Evolutionary conservation across 1,140 invertebrate species (phyloP), one percentile per base, ranked within the genome.

Genomic region (Psilanteris sp.): DNA sequence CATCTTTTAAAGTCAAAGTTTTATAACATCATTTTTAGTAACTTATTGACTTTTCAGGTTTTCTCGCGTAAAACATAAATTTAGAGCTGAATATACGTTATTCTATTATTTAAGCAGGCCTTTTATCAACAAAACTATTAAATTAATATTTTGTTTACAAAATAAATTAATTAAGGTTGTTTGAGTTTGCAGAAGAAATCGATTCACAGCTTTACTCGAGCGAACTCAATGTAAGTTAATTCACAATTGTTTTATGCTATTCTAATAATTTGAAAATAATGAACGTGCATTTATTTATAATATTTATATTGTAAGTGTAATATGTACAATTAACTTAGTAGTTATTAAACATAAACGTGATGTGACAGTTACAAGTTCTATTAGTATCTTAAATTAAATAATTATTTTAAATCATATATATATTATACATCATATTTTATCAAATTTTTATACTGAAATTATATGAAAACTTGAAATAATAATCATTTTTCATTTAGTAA

Each of bases 171-270:
- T 2, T 18, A 31, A 54, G 74, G 34, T 22, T 62, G 68, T 73
- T 20, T 67, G 80, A 84, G 82, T 79, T 81, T 80, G 81, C 81
- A 83, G 83, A 84, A 84, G 81, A 84, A 84, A 82, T 82, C 70
- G 81, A 82, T 62, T 80, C 77, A 79, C 74, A 61, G 50, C 76
- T 78, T 66, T 71, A 61, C 67, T 61, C 44, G 20, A 39, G 46
- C 62, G 66, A 77, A 55, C 10, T 1, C 14, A 11, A 8, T 27
- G 3, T 14, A 24, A 2, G 14, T 3, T 16, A 41, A 52, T 20
- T 13, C 15, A 37, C 37, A 27, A 54, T 2, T 20, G n/a, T 32
- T n/a, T 29, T 43, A 48, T 62, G 43, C 32, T 48, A 5, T 22
- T 32, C 29, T 52, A 52, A 41, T n/a, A 29, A 62, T 39, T 10